Base-by-base conservation (phyloP, 2,797 vertebrate genomes). In the Myripristis murdjan region DNA sequence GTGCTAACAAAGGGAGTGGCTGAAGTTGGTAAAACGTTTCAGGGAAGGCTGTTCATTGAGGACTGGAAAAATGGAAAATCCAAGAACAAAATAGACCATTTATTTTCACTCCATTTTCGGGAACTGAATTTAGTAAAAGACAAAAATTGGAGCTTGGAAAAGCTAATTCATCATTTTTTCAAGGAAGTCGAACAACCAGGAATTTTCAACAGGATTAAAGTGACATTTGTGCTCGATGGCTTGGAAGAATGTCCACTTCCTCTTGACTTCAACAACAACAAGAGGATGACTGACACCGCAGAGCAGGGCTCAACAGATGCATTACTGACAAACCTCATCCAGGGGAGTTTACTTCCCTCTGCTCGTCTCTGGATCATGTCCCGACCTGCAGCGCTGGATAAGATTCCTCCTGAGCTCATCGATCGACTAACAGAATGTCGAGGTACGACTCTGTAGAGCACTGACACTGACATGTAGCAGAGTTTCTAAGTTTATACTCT, bases 211-310 rank as follows among this genome's bases (percentile, higher is more conserved):
- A 2, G 76, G 5, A 81, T 41, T 43, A 72, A 79, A 23, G 2
- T 90, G 14, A 16, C 60, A 37, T 85, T 92, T 48, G 35, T 92
- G 46, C 87, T 91, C 2, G 91, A 93, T 75, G 87, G 77, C 1
- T 64, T 93, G 71, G 91, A 93, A 65, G 0, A 88, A 70, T 90
- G 77, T 5, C 0, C 70, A 41, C 24, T 91, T 64, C 65, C 60
- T 1, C 82, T 92, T n/a, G 24, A 89, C 52, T 92, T 92, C 51
- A 15, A 0, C 12, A 81, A 33, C 0, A 87, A 87, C 5, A 1
- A 47, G 1, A 0, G 8, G 0, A 47, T 86, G 37, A 79, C 2
- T 37, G 77, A 72, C 18, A 46, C 79, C 6, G 55, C 57, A 23
- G 2, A 46, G 15, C 0, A 0, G 15, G 72, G 63, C 47, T 76